Percentiles rank a stretch among this genome's conserved stretches.
phyloP scores from a whole-genome alignment of 2,888 invertebrate genomes.

The Nudaria mundana region DNA sequence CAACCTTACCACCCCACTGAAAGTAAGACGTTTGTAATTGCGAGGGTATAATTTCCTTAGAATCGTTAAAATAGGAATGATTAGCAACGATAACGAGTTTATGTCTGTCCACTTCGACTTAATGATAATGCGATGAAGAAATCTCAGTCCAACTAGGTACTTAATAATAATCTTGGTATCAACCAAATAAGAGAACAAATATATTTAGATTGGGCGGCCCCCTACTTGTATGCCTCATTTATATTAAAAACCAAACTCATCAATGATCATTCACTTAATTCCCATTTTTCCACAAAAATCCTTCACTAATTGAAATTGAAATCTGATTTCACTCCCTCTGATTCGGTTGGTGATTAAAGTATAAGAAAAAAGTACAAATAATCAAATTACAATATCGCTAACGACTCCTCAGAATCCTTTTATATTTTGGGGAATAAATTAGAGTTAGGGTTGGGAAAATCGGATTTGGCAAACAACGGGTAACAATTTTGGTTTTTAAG shows the following conservation, averaged over 20 bases:
- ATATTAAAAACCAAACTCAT: conserved; percentile 74
- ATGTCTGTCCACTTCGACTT: conserved; percentile 15
- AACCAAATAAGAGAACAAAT: conserved; percentile 42
- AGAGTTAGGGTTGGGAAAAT: conserved; percentile 63
- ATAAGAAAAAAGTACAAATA: conserved; percentile 81
- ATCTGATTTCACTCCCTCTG: conserved; percentile 72
- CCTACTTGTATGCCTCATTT: conserved; percentile 66
- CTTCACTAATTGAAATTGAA: conserved; percentile 80
- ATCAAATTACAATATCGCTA: conserved; percentile 83
- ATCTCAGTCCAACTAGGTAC: conserved; percentile 28
- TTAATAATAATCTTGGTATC: conserved; percentile 31
- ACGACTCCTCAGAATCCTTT: conserved; percentile 79
- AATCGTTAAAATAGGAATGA: conserved; percentile 5
- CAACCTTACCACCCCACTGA: conserved; percentile 19
- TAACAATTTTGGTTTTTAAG: conserved; percentile 61
- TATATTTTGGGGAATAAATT: conserved; percentile 78
- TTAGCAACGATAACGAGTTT: conserved; percentile 4
- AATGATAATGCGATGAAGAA: conserved; percentile 7
- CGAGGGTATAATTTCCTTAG: conserved; percentile 10
- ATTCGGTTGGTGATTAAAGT: conserved; percentile 74
- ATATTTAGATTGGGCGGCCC: conserved; percentile 55
- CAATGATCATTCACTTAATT: conserved; percentile 73
- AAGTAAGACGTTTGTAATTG: conserved; percentile 29
- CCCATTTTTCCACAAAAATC: conserved; percentile 70
- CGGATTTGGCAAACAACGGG: conserved; percentile 57